A percentile compares a stretch with the other conserved stretches of the same genome.
These are phyloP conservation scores for Acleris emargana DNA, from an alignment of 2,888 invertebrate species.

Conservation along the genomic window DNA sequence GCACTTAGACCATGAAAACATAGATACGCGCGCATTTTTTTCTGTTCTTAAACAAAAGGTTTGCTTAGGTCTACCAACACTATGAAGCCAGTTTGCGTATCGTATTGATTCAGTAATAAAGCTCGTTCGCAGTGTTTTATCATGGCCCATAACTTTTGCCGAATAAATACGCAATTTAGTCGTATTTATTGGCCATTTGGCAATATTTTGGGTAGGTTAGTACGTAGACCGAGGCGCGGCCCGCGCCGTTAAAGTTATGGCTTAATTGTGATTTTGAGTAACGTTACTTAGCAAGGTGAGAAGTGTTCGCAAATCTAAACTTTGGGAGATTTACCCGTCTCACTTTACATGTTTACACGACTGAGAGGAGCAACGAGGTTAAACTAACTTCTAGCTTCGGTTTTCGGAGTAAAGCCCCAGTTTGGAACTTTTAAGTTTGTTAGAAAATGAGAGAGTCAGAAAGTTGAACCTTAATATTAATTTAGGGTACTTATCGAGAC, in stretches of 20 bases:
- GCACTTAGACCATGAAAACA: too few relatives aligned
- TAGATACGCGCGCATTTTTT: too few relatives aligned
- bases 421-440: too few relatives aligned
- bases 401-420: too few relatives aligned
- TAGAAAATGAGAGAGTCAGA: too few relatives aligned
- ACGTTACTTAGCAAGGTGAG: constrained; percentile 14
- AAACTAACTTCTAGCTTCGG: too few relatives aligned
- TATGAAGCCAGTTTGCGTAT: constrained; percentile 42
- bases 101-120: constrained; percentile 70
- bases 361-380: too few relatives aligned
- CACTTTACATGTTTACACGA: too few relatives aligned
- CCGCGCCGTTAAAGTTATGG: constrained; percentile 25
- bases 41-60: not conserved
- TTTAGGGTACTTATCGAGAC: too few relatives aligned
- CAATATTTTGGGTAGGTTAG: constrained; percentile 40
- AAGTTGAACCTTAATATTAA: too few relatives aligned
- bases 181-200: constrained; percentile 61
- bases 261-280: constrained; percentile 26
- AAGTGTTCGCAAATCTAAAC: too few relatives aligned
- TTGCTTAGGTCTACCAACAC: constrained; percentile 21
- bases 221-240: constrained; percentile 33
- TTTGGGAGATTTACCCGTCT: too few relatives aligned
- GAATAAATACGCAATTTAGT: constrained; percentile 66
- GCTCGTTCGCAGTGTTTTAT: constrained; percentile 59
- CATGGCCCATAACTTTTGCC: constrained; percentile 65